Evolutionary conservation across 2,797 vertebrate species (phyloP), one percentile per base, ranked within the genome.

Genomic region (Discoglossus pictus): DNA sequence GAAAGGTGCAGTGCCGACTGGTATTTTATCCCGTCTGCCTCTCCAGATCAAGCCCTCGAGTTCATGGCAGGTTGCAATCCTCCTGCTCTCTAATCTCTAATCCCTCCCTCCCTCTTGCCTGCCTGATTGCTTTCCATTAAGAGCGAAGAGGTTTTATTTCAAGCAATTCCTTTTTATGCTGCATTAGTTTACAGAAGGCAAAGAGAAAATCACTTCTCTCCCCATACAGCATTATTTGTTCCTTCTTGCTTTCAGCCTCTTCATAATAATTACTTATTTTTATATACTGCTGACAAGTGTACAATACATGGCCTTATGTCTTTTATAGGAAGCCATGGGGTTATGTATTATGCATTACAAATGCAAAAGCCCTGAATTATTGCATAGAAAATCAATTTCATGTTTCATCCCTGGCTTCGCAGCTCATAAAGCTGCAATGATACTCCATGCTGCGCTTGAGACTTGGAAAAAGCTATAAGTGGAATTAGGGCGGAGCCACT

Each of bases 151-250:
- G 18, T 58, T 31, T 50, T 58, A 61, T 56, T 60, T 69, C 39
- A 18, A 47, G 58, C 61, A 61, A 61, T 69, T 54, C 36, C 50
- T 55, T 61, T 53, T 61, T 69, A 39, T 69, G 66, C 66, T 62
- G 50, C 66, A 69, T 61, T 69, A 69, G 66, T 39, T 54, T 61
- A 61, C 21, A 46, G 48, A 48, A 27, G 34, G 40, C 39, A 23
- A 39, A 54, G 58, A 16, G 42, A 31, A 69, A 61, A 69, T 61
- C 48, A 34, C 50, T 55, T 61, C n/a, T 44, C 47, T 47, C 40
- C 31, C 27, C 11, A 40, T 12, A 16, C 35, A 8, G 18, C 47
- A 55, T 69, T 55, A 61, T 68, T 67, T 56, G 58, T 40, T 25
- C 16, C 27, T 65, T 43, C 50, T 50, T 35, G 43, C 64, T 66